Base-by-base conservation (phyloP, 2,888 invertebrate genomes). In the Eurytoma californica region DNA sequence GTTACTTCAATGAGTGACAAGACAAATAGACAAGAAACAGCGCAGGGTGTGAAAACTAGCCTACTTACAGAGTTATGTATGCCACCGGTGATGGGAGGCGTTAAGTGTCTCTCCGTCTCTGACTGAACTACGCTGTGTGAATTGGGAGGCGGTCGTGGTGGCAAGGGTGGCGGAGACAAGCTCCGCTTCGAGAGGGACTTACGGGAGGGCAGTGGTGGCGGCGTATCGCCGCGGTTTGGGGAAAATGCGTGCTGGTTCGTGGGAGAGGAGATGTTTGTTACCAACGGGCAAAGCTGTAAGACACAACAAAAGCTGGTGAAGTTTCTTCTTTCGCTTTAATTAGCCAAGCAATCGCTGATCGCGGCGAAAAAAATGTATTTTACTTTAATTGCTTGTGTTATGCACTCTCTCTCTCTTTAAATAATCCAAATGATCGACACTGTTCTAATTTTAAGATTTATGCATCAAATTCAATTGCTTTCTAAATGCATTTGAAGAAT, bases 141-240 rank as follows among this genome's bases (percentile, higher is more conserved):
- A 82, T 82, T 84, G 82, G 86, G 84, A 89, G 91, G 91, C 85
- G 92, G 91, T 84, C 93, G 91, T 28, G 93, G 94, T 77, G 94
- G 93, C 85, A 93, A 89, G 47, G 93, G 93, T 83, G 93, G 93
- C 77, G 92, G 92, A 84, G 90, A 88, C 79, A 89, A 87, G 84
- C 88, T 89, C 86, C 88, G 89, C 89, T 89, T 88, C 85, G 89
- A 89, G 79, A 88, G 82, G 87, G 90, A 88, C 84, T 90, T 91
- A 83, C 91, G 90, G 83, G 90, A 90, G 67, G 90, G 90, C 82
- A 90, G 86, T 81, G 91, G 91, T 82, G 91, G 90, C 84, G 92
- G 92, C 79, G 88, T 85, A 83, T 89, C 90, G 84, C 87, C 85
- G 82, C 86, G 84, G 85, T 85, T 87, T 82, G 86, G 85, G 84